These are phyloP conservation scores for Tenualosa ilisha DNA, from an alignment of 2,797 vertebrate genomes.

Conservation along the genomic window DNA sequence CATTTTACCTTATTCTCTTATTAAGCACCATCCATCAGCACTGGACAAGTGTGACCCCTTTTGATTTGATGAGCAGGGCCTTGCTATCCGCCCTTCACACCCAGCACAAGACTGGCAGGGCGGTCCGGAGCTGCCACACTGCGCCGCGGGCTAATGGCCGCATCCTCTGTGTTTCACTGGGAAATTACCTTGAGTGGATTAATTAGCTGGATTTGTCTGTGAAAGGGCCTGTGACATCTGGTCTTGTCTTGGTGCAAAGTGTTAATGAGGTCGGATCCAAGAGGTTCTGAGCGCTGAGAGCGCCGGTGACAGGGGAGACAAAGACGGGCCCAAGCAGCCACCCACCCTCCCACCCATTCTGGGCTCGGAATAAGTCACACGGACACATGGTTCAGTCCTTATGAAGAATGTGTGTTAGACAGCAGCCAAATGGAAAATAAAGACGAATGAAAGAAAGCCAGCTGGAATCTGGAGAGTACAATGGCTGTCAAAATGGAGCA, in stretches of 20 bases:
- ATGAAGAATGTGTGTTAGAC: neutral
- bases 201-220: constrained; percentile 57
- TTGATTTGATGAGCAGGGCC: constrained; percentile 6
- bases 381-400: constrained; percentile 20
- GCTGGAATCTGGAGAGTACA: neutral
- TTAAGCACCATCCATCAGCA: constrained; percentile 57
- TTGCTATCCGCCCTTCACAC: neutral
- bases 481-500: neutral
- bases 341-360: neutral
- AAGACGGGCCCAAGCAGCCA: constrained; percentile 31
- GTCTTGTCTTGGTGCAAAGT: constrained; percentile 55
- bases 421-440: constrained; percentile 20
- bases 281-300: constrained; percentile 47
- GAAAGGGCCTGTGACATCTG: constrained; percentile 58
- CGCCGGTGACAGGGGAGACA: constrained; percentile 48
- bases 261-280: constrained; percentile 59
- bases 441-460: neutral
- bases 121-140: constrained; percentile 43
- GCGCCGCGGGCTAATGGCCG: constrained; percentile 47
- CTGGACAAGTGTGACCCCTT: constrained; percentile 39
- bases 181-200: constrained; percentile 49
- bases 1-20: constrained; percentile 61
- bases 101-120: constrained; percentile 24
- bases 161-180: neutral
- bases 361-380: constrained; percentile 4